These are phyloP conservation scores for Mormyrus hasselquistii DNA, from an alignment of 2,797 vertebrate genomes.

Conservation along the genomic window DNA sequence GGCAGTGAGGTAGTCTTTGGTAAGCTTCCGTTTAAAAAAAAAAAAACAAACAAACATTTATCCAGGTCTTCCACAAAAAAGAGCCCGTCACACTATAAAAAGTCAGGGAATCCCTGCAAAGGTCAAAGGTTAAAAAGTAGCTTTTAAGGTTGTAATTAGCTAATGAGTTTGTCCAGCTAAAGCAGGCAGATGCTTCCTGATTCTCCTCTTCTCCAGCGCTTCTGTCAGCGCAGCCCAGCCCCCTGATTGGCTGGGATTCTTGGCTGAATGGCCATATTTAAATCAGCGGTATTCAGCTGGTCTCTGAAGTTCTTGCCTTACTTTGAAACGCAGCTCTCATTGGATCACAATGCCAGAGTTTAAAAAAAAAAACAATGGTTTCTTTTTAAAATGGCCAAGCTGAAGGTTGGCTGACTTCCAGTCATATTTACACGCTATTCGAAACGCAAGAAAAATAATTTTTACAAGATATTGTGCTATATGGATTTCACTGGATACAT, in stretches of 20 bases:
- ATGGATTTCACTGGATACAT: background rate
- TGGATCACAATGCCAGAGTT: background rate
- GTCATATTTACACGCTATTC: background rate
- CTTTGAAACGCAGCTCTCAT: background rate
- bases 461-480: background rate
- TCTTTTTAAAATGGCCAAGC: background rate
- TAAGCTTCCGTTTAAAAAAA: background rate
- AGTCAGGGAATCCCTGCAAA: background rate
- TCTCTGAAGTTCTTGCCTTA: background rate
- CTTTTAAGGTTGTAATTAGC: background rate
- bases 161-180: background rate
- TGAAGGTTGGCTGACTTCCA: background rate
- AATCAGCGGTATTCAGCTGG: background rate
- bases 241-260: background rate
- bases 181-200: background rate
- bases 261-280: background rate
- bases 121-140: background rate
- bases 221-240: background rate
- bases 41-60: background rate
- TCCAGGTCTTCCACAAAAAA: background rate
- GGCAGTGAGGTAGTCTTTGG: conserved; percentile 4
- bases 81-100: background rate
- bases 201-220: background rate
- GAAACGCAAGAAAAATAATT: background rate
- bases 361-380: background rate